These are phyloP conservation scores for Actinostola sp. DNA, from an alignment of 92 coral and sea anemone species.

Conservation along the genomic window DNA sequence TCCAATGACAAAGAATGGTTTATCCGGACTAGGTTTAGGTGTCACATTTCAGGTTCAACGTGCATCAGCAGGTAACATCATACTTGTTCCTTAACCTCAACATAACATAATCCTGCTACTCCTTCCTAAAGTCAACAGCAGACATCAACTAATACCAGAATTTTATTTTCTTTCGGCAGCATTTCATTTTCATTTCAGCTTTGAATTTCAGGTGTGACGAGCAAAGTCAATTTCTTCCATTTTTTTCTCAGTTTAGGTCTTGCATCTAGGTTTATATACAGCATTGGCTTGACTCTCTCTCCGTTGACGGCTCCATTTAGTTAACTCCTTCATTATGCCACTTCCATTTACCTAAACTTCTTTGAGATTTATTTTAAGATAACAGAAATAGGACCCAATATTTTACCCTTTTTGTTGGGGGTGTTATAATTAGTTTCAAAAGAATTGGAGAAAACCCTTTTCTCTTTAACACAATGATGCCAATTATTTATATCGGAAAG, in stretches of 20 bases:
- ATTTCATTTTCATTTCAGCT: conserved; percentile 54
- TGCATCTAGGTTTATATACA: conserved; percentile 33
- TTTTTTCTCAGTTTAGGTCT: conserved; percentile 51
- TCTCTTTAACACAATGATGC: not conserved
- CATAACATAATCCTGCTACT: conserved; percentile 4
- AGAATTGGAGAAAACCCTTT: not conserved
- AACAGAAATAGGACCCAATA: not conserved
- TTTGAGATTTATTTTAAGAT: too few species aligned
- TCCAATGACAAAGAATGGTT: too few species aligned
- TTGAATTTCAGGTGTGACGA: conserved; percentile 48
- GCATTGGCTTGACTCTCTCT: conserved; percentile 15
- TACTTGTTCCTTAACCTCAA: not conserved
- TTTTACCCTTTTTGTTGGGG: not conserved
- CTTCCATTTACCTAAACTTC: too few species aligned
- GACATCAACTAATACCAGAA: conserved; percentile 46
- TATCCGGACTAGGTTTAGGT: conserved; percentile 7
- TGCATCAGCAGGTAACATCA: not conserved
- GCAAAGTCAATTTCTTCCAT: conserved; percentile 19
- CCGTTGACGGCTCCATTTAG: not conserved
- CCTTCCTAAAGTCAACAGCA: not conserved
- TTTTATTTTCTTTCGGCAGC: conserved; percentile 62
- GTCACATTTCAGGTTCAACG: conserved; percentile 9
- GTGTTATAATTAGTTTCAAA: not conserved
- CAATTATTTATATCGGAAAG: too few species aligned
- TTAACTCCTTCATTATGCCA: too few species aligned